Percentiles rank a stretch among this genome's conserved stretches.
Conservation (phyloP, 2,888 invertebrate species). For the Troides oblongomaculatus region DNA sequence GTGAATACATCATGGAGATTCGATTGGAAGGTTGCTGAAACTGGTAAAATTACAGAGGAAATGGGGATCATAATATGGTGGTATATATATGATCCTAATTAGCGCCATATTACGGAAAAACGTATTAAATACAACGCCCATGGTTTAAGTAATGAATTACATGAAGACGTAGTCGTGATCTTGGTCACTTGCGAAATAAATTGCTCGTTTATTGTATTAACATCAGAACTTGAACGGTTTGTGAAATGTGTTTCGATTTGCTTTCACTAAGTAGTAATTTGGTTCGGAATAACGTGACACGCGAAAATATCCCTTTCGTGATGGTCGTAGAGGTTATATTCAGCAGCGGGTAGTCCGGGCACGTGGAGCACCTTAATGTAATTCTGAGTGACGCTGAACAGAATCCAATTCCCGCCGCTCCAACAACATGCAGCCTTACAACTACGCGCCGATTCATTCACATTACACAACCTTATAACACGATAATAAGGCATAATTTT, state of each 20-base stretch:
- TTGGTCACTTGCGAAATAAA: background rate
- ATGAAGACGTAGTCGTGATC: no score
- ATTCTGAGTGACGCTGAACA: conserved; percentile 64
- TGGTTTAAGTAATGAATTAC: no score
- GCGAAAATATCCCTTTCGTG: background rate
- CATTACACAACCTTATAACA: conserved; percentile 63
- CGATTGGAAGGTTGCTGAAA: no score
- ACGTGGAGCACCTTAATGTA: conserved; percentile 60
- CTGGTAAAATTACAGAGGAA: no score
- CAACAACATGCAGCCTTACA: conserved; percentile 63
- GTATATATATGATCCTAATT: no score
- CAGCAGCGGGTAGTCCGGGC: conserved; percentile 39
- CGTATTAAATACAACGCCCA: no score
- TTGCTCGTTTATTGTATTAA: background rate
- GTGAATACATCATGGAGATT: no score
- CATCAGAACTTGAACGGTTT: background rate
- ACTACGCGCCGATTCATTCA: conserved; percentile 45
- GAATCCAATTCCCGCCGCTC: conserved; percentile 60
- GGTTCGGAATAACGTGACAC: background rate
- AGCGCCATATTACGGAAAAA: no score
- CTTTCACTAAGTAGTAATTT: background rate
- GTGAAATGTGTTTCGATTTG: background rate
- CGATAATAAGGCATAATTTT: conserved; percentile 46
- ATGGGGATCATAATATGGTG: no score
- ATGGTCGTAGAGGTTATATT: background rate